Evolutionary conservation across 23 tunicate species (phyloP), one percentile per base, ranked within the genome.

Genomic region (Styela clava): DNA sequence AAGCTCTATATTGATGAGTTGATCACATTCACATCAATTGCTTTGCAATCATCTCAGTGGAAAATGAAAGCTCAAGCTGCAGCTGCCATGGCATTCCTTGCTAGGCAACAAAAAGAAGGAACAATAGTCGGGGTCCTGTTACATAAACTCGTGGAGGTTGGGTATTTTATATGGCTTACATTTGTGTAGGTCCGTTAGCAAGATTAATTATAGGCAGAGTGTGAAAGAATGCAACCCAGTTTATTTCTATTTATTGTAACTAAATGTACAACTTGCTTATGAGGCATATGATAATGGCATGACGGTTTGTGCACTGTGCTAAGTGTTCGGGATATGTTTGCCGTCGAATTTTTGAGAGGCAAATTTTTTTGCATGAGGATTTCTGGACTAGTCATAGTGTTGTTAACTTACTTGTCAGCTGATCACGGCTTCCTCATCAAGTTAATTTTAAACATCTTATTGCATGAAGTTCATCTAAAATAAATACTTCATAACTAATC

Each of bases 1-100:
- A 83, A 69, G 36, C 56, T 92, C 2, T 84, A 92, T 64, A 64
- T 92, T 21, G 85, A 73, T 1, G 97, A 92, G 44, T 77, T 92
- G 23, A 35, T 87, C 2, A 44, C 30, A 2, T 35, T 92, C 34
- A 76, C 88, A 19, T 83, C 85, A 1, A 27, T 16, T 33, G 81
- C 87, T n/a, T 61, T 92, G 29, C 79, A 65, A 51, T 92, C 97
- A 25, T 64, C 63, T 1, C 79, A 85, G 18, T 92, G 97, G 97
- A 73, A 64, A 68, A 44, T 90, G 33, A 92, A 92, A 78, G 80
- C 87, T 0, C 97, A 92, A 74, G 97, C 97, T 2, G 97, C 97
- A 3, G 78, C 77, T 33, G 71, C 91, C 26, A 74, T 92, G 79
- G 80, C 90, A 24, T 33, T 83, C 79, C 73, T 92, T 36, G 87